Evolutionary conservation across 2,797 vertebrate genomes (phyloP).

Genomic region (Euthynnus affinis): DNA sequence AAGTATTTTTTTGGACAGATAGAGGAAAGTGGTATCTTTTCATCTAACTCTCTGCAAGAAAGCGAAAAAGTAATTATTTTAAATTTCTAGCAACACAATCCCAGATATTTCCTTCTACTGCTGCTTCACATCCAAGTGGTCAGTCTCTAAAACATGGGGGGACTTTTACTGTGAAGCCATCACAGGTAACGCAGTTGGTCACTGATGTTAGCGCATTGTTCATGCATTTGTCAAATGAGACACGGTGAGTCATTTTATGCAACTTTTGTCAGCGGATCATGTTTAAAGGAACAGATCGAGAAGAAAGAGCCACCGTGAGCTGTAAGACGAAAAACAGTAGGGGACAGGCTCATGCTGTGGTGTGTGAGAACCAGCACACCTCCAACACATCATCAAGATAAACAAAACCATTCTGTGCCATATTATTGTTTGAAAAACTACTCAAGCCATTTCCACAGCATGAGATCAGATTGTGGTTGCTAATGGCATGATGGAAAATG

Average conservation of each 20-base stretch:
- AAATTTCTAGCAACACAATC: too few species aligned
- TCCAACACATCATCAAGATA: too few species aligned
- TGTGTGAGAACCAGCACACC: too few species aligned
- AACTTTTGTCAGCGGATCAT: slow-evolving; percentile 1
- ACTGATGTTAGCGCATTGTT: slow-evolving; percentile 10
- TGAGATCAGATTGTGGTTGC: neutral
- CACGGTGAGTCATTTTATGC: slow-evolving; percentile 6
- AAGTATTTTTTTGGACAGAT: too few species aligned
- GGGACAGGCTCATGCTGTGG: neutral
- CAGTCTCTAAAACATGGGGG: neutral
- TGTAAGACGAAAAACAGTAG: slow-evolving; percentile 32
- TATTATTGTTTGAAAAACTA: too few species aligned
- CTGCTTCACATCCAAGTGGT: slow-evolving; percentile 15
- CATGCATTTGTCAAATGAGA: neutral
- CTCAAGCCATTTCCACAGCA: too few species aligned
- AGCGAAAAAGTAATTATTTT: too few species aligned
- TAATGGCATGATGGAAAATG: slow-evolving; percentile 13
- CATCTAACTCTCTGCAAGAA: too few species aligned
- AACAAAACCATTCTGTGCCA: too few species aligned
- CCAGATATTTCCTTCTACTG: neutral
- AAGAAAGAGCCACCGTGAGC: slow-evolving; percentile 13
- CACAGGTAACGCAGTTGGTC: slow-evolving; percentile 15
- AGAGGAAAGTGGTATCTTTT: too few species aligned
- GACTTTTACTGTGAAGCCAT: slow-evolving; percentile 10
- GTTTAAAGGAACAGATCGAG: neutral